Percentiles rank a stretch among this genome's conserved stretches.
Evolutionary conservation across 1,140 invertebrate genomes (phyloP).

Genomic region (Bombus difficillimus): DNA sequence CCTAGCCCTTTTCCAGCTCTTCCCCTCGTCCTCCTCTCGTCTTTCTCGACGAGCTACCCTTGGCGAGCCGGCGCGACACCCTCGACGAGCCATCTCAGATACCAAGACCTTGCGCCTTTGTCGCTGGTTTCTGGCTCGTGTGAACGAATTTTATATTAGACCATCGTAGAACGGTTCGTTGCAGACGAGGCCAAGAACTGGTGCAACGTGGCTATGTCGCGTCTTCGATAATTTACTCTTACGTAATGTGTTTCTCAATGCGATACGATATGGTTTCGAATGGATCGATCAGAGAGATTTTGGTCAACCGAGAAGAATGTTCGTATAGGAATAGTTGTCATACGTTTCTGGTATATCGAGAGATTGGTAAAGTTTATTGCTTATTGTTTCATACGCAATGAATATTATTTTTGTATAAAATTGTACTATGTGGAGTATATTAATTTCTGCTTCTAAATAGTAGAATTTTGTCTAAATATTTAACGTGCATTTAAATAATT

Average conservation of each 20-base stretch:
- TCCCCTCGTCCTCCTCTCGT: background rate
- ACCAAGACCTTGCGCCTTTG: slow-evolving; percentile 19
- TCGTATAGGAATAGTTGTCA: too few relatives aligned
- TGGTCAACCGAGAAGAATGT: too few relatives aligned
- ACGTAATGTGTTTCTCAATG: background rate
- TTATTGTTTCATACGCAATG: too few relatives aligned
- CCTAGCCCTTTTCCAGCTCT: background rate
- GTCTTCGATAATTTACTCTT: background rate
- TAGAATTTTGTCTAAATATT: too few relatives aligned
- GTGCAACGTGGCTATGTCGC: background rate
- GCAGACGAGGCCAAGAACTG: background rate
- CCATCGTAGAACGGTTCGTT: background rate
- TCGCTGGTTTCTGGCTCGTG: slow-evolving; percentile 19
- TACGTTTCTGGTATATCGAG: too few relatives aligned
- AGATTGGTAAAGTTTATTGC: too few relatives aligned
- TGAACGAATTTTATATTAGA: slow-evolving; percentile 47
- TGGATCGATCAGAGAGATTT: too few relatives aligned
- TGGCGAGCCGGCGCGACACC: slow-evolving; percentile 35
- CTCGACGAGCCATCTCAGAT: slow-evolving; percentile 27
- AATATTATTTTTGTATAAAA: too few relatives aligned
- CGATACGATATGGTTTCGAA: too few relatives aligned
- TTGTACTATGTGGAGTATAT: too few relatives aligned
- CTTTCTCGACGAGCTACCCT: slow-evolving; percentile 7
- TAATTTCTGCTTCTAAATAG: too few relatives aligned
- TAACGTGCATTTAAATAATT: too few relatives aligned